These are phyloP conservation scores for Bruchidius siliquastri DNA, from an alignment of 2,888 invertebrate species.

Conservation along the genomic window DNA sequence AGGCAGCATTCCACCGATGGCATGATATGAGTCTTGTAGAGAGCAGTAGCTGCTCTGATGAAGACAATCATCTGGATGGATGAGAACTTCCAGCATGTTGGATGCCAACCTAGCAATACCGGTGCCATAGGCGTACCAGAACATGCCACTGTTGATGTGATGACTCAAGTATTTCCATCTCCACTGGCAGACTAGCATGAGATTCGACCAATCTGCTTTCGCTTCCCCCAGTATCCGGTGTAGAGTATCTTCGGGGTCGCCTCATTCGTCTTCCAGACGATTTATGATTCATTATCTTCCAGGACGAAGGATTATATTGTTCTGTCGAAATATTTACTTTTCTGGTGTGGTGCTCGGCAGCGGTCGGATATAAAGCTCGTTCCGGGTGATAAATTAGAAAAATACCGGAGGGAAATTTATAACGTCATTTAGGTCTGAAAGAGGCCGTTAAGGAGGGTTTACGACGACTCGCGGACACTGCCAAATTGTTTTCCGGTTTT, in stretches of 20 bases:
- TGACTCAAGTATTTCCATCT: no score
- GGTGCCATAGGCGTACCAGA: no score
- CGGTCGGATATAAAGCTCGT: conserved; percentile 20
- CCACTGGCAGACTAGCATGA: no score
- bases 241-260: neutral
- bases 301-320: conserved; percentile 25
- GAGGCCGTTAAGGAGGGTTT: conserved; percentile 18
- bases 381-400: conserved; percentile 22
- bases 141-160: no score
- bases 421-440: conserved; percentile 20
- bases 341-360: conserved; percentile 13
- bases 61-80: no score
- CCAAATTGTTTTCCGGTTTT: conserved; percentile 6
- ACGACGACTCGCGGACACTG: conserved; percentile 17
- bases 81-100: no score
- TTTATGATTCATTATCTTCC: conserved; percentile 34
- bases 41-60: no score
- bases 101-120: no score
- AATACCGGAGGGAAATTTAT: conserved; percentile 20
- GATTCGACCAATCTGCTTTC: neutral
- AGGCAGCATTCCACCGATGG: no score
- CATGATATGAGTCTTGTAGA: no score
- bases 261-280: conserved; percentile 32
- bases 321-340: conserved; percentile 32
- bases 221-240: neutral